These are phyloP conservation scores for Abscondita cerata DNA, from an alignment of 2,888 invertebrate species.

Conservation along the genomic window DNA sequence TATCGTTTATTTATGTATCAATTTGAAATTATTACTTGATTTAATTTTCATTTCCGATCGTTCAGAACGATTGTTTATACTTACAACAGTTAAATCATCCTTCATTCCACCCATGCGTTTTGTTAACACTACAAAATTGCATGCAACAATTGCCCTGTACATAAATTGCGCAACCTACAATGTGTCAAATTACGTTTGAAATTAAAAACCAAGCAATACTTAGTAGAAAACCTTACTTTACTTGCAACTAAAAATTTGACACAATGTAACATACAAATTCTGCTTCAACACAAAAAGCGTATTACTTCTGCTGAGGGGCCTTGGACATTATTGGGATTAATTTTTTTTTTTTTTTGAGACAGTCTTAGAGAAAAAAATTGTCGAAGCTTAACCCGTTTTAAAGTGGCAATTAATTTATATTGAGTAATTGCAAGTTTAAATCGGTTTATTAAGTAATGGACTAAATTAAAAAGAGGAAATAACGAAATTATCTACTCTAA, in stretches of 20 bases:
- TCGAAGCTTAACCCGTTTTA: not conserved
- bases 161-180: slow-evolving; percentile 6
- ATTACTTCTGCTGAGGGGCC: slow-evolving; percentile 52
- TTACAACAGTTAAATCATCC: slow-evolving; percentile 43
- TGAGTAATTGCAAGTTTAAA: too few relatives aligned
- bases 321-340: slow-evolving; percentile 29
- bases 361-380: slow-evolving; percentile 43
- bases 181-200: not conserved
- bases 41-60: too few relatives aligned
- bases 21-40: too few relatives aligned
- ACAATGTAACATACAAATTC: slow-evolving; percentile 1
- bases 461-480: not conserved
- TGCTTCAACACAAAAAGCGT: slow-evolving; percentile 38
- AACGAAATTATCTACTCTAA: slow-evolving; percentile 5
- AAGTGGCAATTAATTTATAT: too few relatives aligned
- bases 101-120: slow-evolving; percentile 40
- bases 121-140: slow-evolving; percentile 37
- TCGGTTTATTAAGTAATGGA: not conserved
- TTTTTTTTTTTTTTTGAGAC: slow-evolving; percentile 38
- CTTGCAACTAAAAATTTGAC: slow-evolving; percentile 1
- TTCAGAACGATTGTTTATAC: slow-evolving; percentile 41
- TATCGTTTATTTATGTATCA: too few relatives aligned
- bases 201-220: not conserved
- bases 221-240: not conserved
- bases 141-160: slow-evolving; percentile 26